A percentile compares a stretch with the other conserved stretches of the same genome.
Evolutionary conservation across 1,140 invertebrate genomes (phyloP).

Genomic region (Magallana gigas): DNA sequence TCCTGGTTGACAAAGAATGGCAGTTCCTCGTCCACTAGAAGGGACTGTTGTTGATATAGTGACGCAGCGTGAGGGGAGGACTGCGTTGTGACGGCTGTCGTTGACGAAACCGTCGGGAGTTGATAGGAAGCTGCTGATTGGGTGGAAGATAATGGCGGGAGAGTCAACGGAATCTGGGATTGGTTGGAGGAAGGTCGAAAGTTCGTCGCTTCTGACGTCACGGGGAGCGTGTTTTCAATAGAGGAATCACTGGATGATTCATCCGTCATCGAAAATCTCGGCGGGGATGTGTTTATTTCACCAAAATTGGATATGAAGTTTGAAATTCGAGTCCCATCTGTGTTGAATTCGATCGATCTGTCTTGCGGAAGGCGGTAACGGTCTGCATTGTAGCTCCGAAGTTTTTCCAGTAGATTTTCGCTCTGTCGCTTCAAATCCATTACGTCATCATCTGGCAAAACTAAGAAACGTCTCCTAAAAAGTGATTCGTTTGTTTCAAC

Average conservation of each 20-base stretch:
- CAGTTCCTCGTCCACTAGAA: conserved; percentile 9
- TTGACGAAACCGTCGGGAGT: not conserved
- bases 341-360: conserved; percentile 50
- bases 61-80: conserved; percentile 14
- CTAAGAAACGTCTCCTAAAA: conserved; percentile 86
- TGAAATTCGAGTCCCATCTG: conserved; percentile 65
- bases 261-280: not conserved
- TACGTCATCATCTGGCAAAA: conserved; percentile 74
- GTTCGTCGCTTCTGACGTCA: not conserved
- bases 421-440: conserved; percentile 72
- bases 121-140: conserved; percentile 19
- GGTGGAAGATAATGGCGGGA: not conserved
- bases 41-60: conserved; percentile 6
- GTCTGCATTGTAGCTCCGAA: conserved; percentile 66
- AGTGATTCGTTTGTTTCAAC: conserved; percentile 97
- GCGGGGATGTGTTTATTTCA: conserved; percentile 51
- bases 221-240: not conserved
- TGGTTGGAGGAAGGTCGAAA: conserved; percentile 21
- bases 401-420: conserved; percentile 66
- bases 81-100: conserved; percentile 17
- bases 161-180: not conserved
- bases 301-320: conserved; percentile 72
- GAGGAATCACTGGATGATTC: conserved; percentile 41
- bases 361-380: conserved; percentile 56
- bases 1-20: conserved; percentile 8